Percentiles rank a stretch among this genome's conserved stretches.
These are phyloP conservation scores for Dicaeum eximium DNA, from an alignment of 2,113 vertebrate species.

Conservation along the genomic window DNA sequence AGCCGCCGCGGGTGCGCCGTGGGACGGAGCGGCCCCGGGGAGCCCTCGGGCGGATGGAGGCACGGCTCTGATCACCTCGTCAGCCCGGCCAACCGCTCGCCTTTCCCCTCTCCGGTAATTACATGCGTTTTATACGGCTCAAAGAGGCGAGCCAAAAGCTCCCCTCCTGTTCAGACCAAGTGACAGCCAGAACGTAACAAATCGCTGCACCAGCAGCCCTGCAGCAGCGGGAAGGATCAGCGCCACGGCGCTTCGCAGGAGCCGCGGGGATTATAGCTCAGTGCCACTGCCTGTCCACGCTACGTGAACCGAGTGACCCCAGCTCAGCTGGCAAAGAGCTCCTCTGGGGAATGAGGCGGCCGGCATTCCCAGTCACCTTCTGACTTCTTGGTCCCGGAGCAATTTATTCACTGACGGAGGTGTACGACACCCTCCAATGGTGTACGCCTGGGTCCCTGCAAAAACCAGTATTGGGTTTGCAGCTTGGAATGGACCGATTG, in stretches of 20 bases:
- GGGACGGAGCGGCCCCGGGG: constrained; percentile 62
- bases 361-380: neutral
- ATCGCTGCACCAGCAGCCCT: neutral
- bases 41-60: constrained; percentile 39
- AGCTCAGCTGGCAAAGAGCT: neutral
- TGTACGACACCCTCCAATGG: constrained; percentile 41
- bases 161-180: constrained; percentile 5
- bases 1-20: neutral
- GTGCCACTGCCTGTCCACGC: neutral
- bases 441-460: neutral
- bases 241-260: neutral
- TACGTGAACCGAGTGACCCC: neutral
- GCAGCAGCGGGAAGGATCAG: neutral
- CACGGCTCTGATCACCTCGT: constrained; percentile 54
- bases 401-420: constrained; percentile 3
- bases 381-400: neutral
- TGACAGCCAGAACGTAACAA: neutral
- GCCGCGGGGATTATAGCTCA: neutral
- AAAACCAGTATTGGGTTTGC: neutral
- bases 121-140: neutral
- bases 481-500: neutral
- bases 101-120: neutral
- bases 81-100: neutral
- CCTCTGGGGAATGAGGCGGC: neutral
- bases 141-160: neutral